Evolutionary conservation across 2,797 vertebrate genomes (phyloP), one percentile per base, ranked within the genome.

Genomic region (Fringilla coelebs): DNA sequence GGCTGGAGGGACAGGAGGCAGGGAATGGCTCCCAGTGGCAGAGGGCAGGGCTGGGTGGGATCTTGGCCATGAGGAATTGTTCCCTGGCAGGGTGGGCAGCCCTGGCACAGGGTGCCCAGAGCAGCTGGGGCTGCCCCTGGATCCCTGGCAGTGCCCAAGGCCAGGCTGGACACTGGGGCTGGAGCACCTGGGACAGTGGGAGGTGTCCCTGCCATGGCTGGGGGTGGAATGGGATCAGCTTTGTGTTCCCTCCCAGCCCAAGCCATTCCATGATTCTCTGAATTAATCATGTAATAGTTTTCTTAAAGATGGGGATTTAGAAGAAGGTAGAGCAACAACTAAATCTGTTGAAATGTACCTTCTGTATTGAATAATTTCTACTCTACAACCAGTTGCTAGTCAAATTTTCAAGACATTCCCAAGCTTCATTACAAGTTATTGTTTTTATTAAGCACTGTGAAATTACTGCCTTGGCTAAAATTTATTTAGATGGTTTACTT

Each of bases 391-490:
- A 12, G 43, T 32, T 51, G 4, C n/a, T 40, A 75, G 31, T 54
- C 25, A 80, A 57, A 43, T 84, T 90, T 88, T 22, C 26, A 89
- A 58, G 24, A 36, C 38, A 67, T 87, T 61, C 61, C 67, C 49
- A 84, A 87, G 74, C 32, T 92, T 82, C 49, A 43, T 66, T 89
- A 76, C 25, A 78, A 43, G 79, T 83, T 77, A 52, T 54, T 87
- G 15, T 85, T 91, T 95, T 90, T 41, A 90, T 89, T 66, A 90
- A 85, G 31, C 72, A 58, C 51, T 74, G 12, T 68, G 86, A 93
- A 96, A 93, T 95, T 90, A 80, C 54, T 81, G n/a, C 92, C 90
- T 96, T 76, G 45, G 77, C 75, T 93, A 43, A 52, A 74, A 95
- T 85, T 89, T 89, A 81, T 72, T 91, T 85, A 76, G 55, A 78